phyloP scores from a whole-genome alignment of 2,888 invertebrate genomes.

The Stegana nigrithorax region DNA sequence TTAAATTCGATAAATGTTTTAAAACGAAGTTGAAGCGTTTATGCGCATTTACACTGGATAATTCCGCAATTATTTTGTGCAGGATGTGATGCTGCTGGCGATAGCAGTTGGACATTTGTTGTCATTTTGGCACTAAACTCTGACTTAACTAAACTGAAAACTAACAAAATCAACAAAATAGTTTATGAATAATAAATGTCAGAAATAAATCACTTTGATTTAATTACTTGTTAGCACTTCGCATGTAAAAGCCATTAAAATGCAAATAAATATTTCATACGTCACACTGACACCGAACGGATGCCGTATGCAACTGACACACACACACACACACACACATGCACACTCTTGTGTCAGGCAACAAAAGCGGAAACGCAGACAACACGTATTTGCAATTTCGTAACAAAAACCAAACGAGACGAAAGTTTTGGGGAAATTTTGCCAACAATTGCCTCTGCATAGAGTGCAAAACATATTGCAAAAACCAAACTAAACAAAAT shows the following conservation, averaged over 20 bases:
- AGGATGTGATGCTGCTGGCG: too few relatives aligned
- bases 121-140: too few relatives aligned
- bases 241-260: not conserved
- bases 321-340: too few relatives aligned
- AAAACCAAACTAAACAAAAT: slow-evolving; percentile 9
- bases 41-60: too few relatives aligned
- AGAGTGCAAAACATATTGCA: not conserved
- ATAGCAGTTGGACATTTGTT: not conserved
- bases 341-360: not conserved
- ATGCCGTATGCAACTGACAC: too few relatives aligned
- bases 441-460: too few relatives aligned
- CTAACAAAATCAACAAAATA: not conserved
- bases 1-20: too few relatives aligned
- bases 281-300: slow-evolving; percentile 10
- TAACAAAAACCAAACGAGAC: not conserved
- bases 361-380: not conserved
- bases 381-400: slow-evolving; percentile 5
- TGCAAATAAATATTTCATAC: slow-evolving; percentile 14
- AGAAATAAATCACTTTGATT: slow-evolving; percentile 12
- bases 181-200: slow-evolving; percentile 11
- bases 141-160: too few relatives aligned
- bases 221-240: slow-evolving; percentile 10
- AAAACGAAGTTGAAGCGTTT: too few relatives aligned
- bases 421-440: not conserved
- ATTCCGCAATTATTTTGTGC: too few relatives aligned